Evolutionary conservation across 2,888 invertebrate genomes (phyloP).

Genomic region (Lithophane ornitopus): DNA sequence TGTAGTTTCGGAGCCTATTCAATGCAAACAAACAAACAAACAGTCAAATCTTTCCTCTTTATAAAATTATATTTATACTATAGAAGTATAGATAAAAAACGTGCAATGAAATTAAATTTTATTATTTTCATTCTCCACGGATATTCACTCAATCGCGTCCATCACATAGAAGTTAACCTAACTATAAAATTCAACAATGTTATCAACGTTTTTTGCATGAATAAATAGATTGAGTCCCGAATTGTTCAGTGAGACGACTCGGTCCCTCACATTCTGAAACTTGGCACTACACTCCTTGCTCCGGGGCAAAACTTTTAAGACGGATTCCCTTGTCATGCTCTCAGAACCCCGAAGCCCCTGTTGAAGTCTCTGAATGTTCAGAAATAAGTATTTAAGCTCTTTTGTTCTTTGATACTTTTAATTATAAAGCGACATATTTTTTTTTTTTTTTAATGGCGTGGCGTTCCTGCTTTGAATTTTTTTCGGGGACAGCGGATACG

Average conservation of each 20-base stretch:
- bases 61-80: too few species aligned
- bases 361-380: slow-evolving; percentile 35
- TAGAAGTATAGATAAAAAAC: too few species aligned
- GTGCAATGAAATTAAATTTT: slow-evolving; percentile 9
- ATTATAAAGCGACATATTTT: slow-evolving; percentile 29
- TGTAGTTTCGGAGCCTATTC: too few species aligned
- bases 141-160: slow-evolving; percentile 14
- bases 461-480: background rate
- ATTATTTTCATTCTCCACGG: background rate
- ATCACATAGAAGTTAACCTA: slow-evolving; percentile 34
- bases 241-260: slow-evolving; percentile 34
- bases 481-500: background rate
- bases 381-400: slow-evolving; percentile 51
- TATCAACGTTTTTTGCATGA: slow-evolving; percentile 55
- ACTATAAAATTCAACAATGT: slow-evolving; percentile 57
- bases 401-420: slow-evolving; percentile 42
- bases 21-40: too few species aligned
- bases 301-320: slow-evolving; percentile 50
- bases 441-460: background rate
- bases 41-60: too few species aligned
- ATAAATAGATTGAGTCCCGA: slow-evolving; percentile 46
- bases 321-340: slow-evolving; percentile 43
- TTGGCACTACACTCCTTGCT: slow-evolving; percentile 31
- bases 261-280: slow-evolving; percentile 49
- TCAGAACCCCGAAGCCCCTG: slow-evolving; percentile 38